Conservation (phyloP, 92 coral and sea anemone genomes). For the Micromussa lordhowensis region DNA sequence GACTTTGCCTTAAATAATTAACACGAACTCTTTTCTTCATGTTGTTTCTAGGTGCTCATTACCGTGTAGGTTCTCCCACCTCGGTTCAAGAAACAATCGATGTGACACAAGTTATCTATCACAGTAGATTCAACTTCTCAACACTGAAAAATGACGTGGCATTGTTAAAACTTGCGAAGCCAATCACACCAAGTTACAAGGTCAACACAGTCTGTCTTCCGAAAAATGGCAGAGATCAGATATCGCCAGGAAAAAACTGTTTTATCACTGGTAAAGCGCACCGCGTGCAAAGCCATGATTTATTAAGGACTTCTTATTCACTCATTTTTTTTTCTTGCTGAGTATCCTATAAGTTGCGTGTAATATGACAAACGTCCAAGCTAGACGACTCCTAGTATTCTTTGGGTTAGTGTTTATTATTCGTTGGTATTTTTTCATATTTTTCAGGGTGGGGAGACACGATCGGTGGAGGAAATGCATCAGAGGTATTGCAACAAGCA, state of each 20-base stretch:
- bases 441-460: conserved; percentile 52
- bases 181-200: conserved; percentile 11
- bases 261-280: neutral
- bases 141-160: conserved; percentile 47
- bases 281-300: too few species aligned
- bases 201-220: conserved; percentile 32
- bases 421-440: too few species aligned
- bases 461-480: conserved; percentile 62
- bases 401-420: too few species aligned
- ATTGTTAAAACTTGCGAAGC: conserved; percentile 37
- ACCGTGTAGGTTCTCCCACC: neutral
- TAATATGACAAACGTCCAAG: too few species aligned
- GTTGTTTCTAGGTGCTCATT: neutral
- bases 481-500: conserved; percentile 68
- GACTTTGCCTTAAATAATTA: too few species aligned
- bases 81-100: neutral
- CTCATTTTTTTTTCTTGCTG: too few species aligned
- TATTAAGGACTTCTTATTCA: too few species aligned
- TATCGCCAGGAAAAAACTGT: neutral
- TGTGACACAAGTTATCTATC: neutral
- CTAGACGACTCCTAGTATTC: too few species aligned
- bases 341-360: too few species aligned
- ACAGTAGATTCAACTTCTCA: neutral
- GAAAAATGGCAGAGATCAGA: neutral
- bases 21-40: too few species aligned